Evolutionary conservation across 2,888 invertebrate genomes (phyloP).

Genomic region (Psylliodes chrysocephalus): DNA sequence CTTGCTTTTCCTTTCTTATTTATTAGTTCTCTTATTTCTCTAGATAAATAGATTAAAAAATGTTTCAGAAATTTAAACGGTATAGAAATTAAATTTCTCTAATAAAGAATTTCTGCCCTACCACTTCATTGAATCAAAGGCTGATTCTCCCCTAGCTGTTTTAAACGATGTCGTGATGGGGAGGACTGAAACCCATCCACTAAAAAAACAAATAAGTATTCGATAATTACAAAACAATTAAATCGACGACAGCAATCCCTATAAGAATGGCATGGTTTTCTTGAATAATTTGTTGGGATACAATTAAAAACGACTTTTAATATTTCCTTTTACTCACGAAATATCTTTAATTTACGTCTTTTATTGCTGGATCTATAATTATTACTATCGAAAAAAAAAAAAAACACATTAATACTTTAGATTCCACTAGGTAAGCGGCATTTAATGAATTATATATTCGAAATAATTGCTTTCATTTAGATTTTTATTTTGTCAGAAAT

Average conservation of each 20-base stretch:
- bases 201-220: conserved; percentile 52
- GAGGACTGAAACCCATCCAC: conserved; percentile 37
- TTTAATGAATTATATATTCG: conserved; percentile 37
- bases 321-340: conserved; percentile 42
- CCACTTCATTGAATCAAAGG: too few relatives aligned
- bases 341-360: conserved; percentile 40
- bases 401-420: conserved; percentile 40
- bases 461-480: conserved; percentile 42
- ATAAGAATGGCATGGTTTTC: conserved; percentile 51
- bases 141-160: too few relatives aligned
- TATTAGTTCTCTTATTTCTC: too few relatives aligned
- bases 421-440: conserved; percentile 18
- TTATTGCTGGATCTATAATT: conserved; percentile 37
- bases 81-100: too few relatives aligned
- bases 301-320: conserved; percentile 47
- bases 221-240: conserved; percentile 57
- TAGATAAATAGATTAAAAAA: too few relatives aligned
- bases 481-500: conserved; percentile 33
- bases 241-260: conserved; percentile 50
- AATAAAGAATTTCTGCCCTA: too few relatives aligned
- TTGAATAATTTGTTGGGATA: conserved; percentile 52
- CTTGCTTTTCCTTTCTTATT: too few relatives aligned
- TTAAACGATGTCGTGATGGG: conserved; percentile 54
- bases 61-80: too few relatives aligned
- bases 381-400: conserved; percentile 38